Evolutionary conservation across 2,888 invertebrate species (phyloP).

Genomic region (Malthinus seriepunctatus): DNA sequence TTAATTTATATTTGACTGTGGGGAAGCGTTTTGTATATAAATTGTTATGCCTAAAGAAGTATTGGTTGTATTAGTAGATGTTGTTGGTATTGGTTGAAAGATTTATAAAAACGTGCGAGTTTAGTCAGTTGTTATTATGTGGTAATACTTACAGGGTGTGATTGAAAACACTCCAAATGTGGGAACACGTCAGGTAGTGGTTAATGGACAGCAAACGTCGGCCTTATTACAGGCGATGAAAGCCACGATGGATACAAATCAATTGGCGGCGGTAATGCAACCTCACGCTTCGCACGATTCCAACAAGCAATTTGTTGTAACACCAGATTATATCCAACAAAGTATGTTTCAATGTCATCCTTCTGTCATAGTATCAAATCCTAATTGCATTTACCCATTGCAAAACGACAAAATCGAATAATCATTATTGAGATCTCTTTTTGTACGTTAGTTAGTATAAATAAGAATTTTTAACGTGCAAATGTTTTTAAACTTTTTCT

Average conservation of each 20-base stretch:
- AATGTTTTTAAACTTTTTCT: conserved; percentile 28
- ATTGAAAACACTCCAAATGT: conserved; percentile 21
- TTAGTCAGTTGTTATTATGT: not conserved
- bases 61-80: not conserved
- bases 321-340: conserved; percentile 92
- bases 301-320: conserved; percentile 77
- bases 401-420: conserved; percentile 49
- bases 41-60: too few relatives aligned
- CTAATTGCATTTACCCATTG: conserved; percentile 54
- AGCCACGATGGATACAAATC: conserved; percentile 44
- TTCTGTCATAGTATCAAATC: conserved; percentile 55
- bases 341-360: conserved; percentile 68
- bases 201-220: conserved; percentile 52
- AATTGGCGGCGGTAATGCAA: conserved; percentile 29
- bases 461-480: conserved; percentile 21
- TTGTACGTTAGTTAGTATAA: conserved; percentile 15
- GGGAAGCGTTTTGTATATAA: too few relatives aligned
- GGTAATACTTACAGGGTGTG: conserved; percentile 18
- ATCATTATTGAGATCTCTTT: conserved; percentile 12
- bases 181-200: conserved; percentile 46
- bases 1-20: too few relatives aligned
- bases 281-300: conserved; percentile 34
- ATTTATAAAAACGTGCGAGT: not conserved
- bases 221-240: conserved; percentile 51
- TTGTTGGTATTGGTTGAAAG: not conserved